Evolutionary conservation across 2,888 invertebrate genomes (phyloP).

Genomic region (Nymphalis c-album): DNA sequence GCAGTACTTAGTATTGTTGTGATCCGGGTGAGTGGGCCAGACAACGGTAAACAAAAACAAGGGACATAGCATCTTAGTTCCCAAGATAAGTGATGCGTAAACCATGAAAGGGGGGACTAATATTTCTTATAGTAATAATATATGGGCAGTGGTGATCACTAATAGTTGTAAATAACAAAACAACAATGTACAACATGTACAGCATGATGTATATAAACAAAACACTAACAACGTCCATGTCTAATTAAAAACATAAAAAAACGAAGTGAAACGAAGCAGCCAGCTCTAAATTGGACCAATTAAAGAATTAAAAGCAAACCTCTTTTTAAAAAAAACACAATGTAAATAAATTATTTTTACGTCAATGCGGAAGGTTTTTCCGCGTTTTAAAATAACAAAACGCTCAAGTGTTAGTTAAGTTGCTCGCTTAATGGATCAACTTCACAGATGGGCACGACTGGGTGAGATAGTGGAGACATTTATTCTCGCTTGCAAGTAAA

Average conservation of each 20-base stretch:
- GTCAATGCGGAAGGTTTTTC: not conserved
- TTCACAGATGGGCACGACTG: not conserved
- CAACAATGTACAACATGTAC: no score
- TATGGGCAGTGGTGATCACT: no score
- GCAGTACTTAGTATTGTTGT: no score
- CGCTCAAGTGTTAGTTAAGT: constrained; percentile 9
- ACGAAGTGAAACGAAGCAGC: not conserved
- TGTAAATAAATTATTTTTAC: not conserved
- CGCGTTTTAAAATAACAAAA: constrained; percentile 5
- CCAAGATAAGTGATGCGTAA: no score
- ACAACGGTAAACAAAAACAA: no score
- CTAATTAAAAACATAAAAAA: not conserved
- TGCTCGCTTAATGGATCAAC: constrained; percentile 13
- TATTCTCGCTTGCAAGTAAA: constrained; percentile 7
- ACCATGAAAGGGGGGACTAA: no score
- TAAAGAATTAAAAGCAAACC: not conserved
- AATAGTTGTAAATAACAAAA: no score
- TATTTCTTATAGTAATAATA: no score
- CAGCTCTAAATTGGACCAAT: not conserved
- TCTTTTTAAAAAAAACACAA: not conserved
- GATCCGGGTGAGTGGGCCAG: no score
- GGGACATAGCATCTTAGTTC: no score
- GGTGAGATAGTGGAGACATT: not conserved
- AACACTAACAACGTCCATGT: not conserved
- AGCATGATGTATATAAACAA: not conserved